These are phyloP conservation scores for Porites rus DNA, from an alignment of 92 coral and sea anemone species.

Conservation along the genomic window DNA sequence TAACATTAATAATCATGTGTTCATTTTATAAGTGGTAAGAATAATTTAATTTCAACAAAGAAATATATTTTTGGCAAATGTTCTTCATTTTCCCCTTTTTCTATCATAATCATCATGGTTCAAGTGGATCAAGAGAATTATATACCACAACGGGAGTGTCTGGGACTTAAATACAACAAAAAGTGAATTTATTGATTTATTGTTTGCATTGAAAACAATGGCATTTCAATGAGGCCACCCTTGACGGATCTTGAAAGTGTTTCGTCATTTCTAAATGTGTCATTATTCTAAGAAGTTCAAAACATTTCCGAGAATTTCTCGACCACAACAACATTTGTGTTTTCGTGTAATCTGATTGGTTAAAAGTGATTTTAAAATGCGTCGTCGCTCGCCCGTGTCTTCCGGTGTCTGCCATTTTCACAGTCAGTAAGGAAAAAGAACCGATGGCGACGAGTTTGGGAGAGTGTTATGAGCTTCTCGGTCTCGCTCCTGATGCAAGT, in stretches of 20 bases:
- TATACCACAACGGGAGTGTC: no score
- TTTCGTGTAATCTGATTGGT: constrained; percentile 26
- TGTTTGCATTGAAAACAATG: background rate
- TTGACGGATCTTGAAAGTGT: no score
- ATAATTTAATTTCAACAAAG: no score
- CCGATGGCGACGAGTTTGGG: constrained; percentile 68
- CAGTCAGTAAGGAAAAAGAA: background rate
- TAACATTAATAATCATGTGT: no score
- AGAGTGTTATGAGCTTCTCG: constrained; percentile 75
- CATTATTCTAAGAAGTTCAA: background rate
- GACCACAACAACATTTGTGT: background rate
- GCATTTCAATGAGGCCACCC: no score
- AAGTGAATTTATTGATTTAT: background rate
- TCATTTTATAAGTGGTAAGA: no score
- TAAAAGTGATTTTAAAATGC: background rate
- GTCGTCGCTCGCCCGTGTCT: background rate
- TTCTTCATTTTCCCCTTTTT: no score
- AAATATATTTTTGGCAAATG: no score
- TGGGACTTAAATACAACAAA: no score
- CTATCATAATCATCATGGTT: no score
- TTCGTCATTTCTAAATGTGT: no score
- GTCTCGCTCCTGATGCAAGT: constrained; percentile 66
- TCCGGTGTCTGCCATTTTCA: background rate
- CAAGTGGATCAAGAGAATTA: no score
- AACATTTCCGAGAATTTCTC: constrained; percentile 29